Percentiles rank a stretch among this genome's conserved stretches.
Conservation (phyloP, 1,140 invertebrate species). For the Euura saliciscinereae region DNA sequence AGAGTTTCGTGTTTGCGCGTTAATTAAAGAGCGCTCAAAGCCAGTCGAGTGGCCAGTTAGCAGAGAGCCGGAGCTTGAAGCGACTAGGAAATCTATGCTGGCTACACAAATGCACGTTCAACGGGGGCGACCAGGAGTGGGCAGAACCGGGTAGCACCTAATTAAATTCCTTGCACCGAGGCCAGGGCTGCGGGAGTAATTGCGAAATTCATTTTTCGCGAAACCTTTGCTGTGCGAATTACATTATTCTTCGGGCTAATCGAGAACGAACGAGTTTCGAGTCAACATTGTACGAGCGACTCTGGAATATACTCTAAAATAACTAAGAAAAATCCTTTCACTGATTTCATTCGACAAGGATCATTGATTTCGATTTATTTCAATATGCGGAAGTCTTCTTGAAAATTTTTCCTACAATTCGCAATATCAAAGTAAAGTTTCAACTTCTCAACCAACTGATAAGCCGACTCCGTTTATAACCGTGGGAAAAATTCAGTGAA, state of each 20-base stretch:
- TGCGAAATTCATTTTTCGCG: neutral
- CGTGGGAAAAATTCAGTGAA: neutral
- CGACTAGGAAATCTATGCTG: neutral
- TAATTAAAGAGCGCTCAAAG: conserved; percentile 5
- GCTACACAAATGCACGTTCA: neutral
- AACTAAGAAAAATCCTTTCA: too few species aligned
- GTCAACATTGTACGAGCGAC: too few species aligned
- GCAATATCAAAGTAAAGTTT: too few species aligned
- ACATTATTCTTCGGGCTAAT: neutral
- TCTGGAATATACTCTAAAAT: too few species aligned
- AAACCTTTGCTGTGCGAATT: neutral
- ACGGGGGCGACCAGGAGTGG: neutral
- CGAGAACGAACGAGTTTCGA: too few species aligned
- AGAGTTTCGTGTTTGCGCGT: conserved; percentile 1
- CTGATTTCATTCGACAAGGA: too few species aligned
- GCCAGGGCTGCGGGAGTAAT: neutral
- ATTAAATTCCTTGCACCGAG: neutral
- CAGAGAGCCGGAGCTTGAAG: neutral
- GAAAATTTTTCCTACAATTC: too few species aligned
- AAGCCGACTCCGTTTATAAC: neutral
- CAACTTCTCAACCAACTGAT: too few species aligned
- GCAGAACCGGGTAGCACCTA: neutral
- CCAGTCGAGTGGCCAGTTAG: neutral
- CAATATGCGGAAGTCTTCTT: too few species aligned
- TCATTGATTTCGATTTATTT: too few species aligned